Percentiles rank a stretch among this genome's conserved stretches.
These are phyloP conservation scores for Nothocercus julius DNA, from an alignment of 2,113 vertebrate species.

Conservation along the genomic window DNA sequence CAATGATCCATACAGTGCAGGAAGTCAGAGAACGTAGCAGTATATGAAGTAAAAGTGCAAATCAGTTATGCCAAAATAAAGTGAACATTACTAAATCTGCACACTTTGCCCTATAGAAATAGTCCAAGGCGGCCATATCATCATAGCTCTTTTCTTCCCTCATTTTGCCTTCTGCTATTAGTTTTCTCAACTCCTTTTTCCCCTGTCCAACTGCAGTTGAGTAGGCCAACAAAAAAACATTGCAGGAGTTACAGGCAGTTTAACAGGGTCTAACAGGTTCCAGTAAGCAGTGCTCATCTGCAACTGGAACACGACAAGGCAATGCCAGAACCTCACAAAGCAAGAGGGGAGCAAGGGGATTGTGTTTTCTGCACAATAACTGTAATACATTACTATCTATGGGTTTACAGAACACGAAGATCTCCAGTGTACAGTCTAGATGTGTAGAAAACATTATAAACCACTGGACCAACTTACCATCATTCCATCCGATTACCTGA, in stretches of 20 bases:
- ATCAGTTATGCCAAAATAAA: background rate
- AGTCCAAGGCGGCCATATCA: background rate
- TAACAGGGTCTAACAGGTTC: background rate
- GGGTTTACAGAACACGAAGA: background rate
- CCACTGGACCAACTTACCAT: background rate
- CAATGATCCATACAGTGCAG: background rate
- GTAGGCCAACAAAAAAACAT: background rate
- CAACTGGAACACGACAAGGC: background rate
- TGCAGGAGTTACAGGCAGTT: background rate
- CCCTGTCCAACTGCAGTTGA: background rate
- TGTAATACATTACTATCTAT: background rate
- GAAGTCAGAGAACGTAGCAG: background rate
- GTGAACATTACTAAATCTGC: background rate
- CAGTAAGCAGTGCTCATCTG: background rate
- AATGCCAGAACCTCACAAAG: background rate
- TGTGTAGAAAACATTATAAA: background rate
- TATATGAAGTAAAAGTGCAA: background rate
- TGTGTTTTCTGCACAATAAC: background rate
- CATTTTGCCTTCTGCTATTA: background rate
- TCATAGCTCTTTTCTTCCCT: background rate
- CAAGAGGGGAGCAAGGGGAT: background rate
- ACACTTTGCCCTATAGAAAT: background rate
- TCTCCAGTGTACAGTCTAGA: background rate
- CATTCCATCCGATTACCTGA: background rate
- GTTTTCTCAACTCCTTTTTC: background rate